Percentiles rank a stretch among this genome's conserved stretches.
These are phyloP conservation scores for Rhipidura dahli DNA, from an alignment of 2,113 vertebrate genomes.

Conservation along the genomic window DNA sequence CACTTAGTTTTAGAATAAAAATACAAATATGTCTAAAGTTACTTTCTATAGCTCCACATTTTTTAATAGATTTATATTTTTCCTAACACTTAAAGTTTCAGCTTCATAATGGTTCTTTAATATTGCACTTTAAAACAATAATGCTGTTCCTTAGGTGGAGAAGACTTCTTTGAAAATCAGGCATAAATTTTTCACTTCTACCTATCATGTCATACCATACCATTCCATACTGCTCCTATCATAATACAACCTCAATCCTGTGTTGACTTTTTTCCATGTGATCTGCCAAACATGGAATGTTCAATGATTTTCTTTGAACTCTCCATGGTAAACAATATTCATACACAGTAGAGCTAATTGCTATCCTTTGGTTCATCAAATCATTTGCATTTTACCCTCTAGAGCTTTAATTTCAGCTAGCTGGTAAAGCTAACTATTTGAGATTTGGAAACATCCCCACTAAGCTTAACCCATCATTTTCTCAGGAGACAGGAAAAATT, in stretches of 20 bases:
- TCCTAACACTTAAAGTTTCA: not conserved
- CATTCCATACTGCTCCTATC: not conserved
- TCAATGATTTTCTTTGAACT: not conserved
- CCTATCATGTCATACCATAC: not conserved
- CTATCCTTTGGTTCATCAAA: not conserved
- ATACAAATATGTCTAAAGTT: not conserved
- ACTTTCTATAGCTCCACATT: not conserved
- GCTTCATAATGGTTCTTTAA: not conserved
- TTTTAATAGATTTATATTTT: not conserved
- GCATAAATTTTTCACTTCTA: not conserved
- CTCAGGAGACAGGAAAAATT: not conserved
- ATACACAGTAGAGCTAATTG: not conserved
- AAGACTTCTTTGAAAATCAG: not conserved
- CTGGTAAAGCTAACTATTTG: not conserved
- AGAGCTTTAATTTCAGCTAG: not conserved
- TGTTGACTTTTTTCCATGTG: not conserved
- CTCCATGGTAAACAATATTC: not conserved
- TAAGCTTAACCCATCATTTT: not conserved
- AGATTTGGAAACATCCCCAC: not conserved
- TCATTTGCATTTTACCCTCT: not conserved
- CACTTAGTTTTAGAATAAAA: not conserved
- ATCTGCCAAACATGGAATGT: not conserved
- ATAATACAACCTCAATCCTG: not conserved
- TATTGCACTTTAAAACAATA: not conserved
- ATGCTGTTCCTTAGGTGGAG: not conserved